These are phyloP conservation scores for Phylloscopus trochiloides DNA, from an alignment of 2,113 vertebrate species.

Conservation along the genomic window DNA sequence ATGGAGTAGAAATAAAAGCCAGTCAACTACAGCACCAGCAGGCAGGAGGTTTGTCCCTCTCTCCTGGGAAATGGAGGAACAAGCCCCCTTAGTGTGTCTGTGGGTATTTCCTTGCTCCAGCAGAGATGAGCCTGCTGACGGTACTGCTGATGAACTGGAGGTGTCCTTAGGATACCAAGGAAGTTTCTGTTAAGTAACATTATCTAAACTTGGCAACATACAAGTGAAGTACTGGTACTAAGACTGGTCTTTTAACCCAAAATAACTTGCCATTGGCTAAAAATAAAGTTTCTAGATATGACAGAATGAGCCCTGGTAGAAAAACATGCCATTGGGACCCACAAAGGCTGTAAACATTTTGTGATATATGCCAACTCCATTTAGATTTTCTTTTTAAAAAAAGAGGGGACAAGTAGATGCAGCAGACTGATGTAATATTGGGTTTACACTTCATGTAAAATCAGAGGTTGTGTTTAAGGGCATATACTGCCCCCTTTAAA, in stretches of 20 bases:
- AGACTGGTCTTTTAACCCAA: slow-evolving; percentile 13
- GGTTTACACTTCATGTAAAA: neutral
- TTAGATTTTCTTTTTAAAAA: neutral
- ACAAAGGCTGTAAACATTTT: neutral
- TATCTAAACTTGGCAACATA: neutral
- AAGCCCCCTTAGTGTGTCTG: rapidly evolving
- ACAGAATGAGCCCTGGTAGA: slow-evolving; percentile 32
- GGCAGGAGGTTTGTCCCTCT: neutral
- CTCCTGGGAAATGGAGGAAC: neutral
- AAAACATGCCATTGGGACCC: slow-evolving; percentile 7
- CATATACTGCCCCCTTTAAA: neutral
- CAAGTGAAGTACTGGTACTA: neutral
- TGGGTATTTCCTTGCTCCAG: neutral
- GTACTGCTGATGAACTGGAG: neutral
- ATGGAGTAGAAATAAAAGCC: neutral
- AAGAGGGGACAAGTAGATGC: neutral
- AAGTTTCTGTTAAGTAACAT: slow-evolving; percentile 2
- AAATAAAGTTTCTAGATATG: slow-evolving; percentile 19
- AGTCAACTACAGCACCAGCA: neutral
- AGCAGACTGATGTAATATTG: neutral
- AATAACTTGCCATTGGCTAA: neutral
- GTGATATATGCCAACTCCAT: slow-evolving; percentile 37
- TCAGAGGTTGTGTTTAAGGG: neutral
- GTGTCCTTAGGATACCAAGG: neutral
- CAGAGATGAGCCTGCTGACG: neutral